Base-by-base conservation (phyloP, 2,113 vertebrate genomes). In the Ranitomeya imitator region DNA sequence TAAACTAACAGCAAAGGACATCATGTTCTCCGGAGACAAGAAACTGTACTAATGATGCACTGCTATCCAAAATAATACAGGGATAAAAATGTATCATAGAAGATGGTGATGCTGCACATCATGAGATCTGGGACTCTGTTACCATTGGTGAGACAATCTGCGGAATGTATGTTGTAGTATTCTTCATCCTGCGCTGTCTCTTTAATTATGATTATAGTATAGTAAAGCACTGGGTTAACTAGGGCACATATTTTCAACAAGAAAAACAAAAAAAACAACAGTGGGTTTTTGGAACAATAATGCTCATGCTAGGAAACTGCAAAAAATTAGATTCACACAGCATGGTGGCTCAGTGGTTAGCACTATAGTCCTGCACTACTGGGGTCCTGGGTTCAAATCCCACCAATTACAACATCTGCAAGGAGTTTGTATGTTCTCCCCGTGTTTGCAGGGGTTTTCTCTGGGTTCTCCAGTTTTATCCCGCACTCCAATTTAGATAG, bases 1-100 rank as follows among this genome's bases (percentile, higher is more conserved):
- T 82, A 83, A 26, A 88, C 73, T 61, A 83, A 88, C 52, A 45
- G 79, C 54, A 88, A 74, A 74, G 65, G 65, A 83, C 79, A 88
- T 74, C 8, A 52, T 88, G 67, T 88, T 83, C 65, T 83, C 67
- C 23, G 69, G 69, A 76, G 86, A 73, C 11, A 59, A 31, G 54
- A 79, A 65, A 86, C 79, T 69, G 54, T 73, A 87, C 51, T 57
- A 87, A 73, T 51, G 65, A 73, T n/a, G 59, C 65, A 60, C 55
- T 79, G 57, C 83, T 57, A 74, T 55, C 13, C 16, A 69, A n/a
- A 69, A 16, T 16, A 13, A 79, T 79, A 67, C 16, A 23, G 74
- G 15, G 76, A 45, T 26, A n/a, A 12, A 54, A 19, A 77, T 55
- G 74, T 61, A 5, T 45, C 55, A 26, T 23, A 23, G 16, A 19